A percentile compares a stretch with the other conserved stretches of the same genome.
phyloP scores from a whole-genome alignment of 1,140 invertebrate species.

The Papilio xuthus region DNA sequence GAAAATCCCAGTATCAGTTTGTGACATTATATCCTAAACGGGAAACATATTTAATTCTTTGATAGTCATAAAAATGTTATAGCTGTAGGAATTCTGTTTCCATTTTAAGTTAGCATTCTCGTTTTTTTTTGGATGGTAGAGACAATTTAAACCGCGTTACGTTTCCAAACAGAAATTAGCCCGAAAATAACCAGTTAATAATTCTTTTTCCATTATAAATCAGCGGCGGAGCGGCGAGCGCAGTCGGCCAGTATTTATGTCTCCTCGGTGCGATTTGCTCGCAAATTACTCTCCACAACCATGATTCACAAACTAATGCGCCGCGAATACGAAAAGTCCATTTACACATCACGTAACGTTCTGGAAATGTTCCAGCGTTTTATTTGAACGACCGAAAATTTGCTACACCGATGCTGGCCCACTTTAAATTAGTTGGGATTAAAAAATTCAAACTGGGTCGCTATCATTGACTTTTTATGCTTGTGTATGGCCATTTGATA shows the following conservation, averaged over 20 bases:
- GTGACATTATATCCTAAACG: too few relatives aligned
- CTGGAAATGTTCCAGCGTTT: constrained; percentile 21
- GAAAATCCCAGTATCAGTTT: too few relatives aligned
- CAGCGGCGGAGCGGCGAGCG: background rate
- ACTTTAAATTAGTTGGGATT: constrained; percentile 14
- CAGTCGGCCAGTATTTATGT: constrained; percentile 25
- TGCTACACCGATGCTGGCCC: constrained; percentile 2
- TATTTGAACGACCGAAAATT: constrained; percentile 21
- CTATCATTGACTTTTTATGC: background rate
- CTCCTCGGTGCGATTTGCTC: constrained; percentile 20
- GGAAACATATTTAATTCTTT: too few relatives aligned
- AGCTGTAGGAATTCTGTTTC: background rate
- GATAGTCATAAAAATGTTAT: background rate
- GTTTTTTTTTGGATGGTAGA: background rate
- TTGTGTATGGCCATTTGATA: background rate
- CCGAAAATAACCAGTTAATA: constrained; percentile 25
- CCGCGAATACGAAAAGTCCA: constrained; percentile 23
- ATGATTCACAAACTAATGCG: constrained; percentile 27
- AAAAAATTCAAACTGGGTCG: background rate
- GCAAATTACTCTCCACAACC: constrained; percentile 18
- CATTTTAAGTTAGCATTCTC: background rate
- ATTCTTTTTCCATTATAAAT: constrained; percentile 26
- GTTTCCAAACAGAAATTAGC: constrained; percentile 2
- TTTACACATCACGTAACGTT: constrained; percentile 22
- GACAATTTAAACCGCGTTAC: constrained; percentile 6